Evolutionary conservation across 2,113 vertebrate genomes (phyloP).

Genomic region (Ceuthmochares aereus): DNA sequence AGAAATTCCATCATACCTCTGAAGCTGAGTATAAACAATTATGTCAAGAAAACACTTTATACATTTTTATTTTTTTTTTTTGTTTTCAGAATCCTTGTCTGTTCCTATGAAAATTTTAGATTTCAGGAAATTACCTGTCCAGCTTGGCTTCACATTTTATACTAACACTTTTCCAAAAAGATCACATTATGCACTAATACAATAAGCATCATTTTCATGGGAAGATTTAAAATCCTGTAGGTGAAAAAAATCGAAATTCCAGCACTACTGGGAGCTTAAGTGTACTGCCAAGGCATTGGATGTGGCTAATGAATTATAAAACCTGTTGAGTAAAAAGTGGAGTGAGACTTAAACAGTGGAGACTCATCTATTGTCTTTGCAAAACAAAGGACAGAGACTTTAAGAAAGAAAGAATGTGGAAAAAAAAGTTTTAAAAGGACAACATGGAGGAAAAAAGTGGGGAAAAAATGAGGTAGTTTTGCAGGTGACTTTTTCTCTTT

Average conservation of each 20-base stretch:
- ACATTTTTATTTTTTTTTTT: not conserved
- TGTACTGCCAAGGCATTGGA: not conserved
- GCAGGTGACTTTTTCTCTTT: not conserved
- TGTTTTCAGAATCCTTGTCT: not conserved
- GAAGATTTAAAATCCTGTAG: not conserved
- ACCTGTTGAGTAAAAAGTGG: not conserved
- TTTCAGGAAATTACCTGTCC: not conserved
- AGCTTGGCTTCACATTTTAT: not conserved
- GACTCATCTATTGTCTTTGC: not conserved
- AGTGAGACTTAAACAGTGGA: not conserved
- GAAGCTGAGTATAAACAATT: not conserved
- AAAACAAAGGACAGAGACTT: not conserved
- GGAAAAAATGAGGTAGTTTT: accelerated
- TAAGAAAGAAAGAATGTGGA: not conserved
- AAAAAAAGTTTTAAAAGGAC: not conserved
- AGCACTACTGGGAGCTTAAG: not conserved
- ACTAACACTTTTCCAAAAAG: not conserved
- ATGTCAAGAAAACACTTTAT: not conserved
- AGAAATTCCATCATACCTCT: not conserved
- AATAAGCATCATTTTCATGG: not conserved
- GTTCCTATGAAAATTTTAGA: not conserved
- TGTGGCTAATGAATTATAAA: not conserved
- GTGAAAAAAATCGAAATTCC: not conserved
- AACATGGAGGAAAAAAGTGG: not conserved
- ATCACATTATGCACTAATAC: not conserved